Percentiles rank a stretch among this genome's conserved stretches.
These are phyloP conservation scores for Phorcus lineatus DNA, from an alignment of 2,888 invertebrate species.

Conservation along the genomic window DNA sequence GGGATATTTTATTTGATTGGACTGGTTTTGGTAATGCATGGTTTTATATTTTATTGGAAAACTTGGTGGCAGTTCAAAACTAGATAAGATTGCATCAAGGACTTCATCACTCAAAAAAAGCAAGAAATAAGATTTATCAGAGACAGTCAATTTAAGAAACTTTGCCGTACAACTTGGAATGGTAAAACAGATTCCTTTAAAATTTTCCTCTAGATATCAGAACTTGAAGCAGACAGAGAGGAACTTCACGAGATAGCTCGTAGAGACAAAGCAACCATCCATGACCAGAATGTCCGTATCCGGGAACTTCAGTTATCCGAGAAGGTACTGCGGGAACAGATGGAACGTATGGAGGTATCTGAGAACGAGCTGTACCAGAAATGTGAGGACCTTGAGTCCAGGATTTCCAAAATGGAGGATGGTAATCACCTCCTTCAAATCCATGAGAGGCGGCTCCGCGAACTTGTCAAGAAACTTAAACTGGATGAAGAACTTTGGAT, in stretches of 20 bases:
- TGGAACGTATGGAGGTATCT: slow-evolving; percentile 54
- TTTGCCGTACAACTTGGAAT: neutral
- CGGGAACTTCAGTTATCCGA: slow-evolving; percentile 66
- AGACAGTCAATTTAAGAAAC: too few relatives aligned
- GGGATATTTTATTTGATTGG: too few relatives aligned
- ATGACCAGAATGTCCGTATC: slow-evolving; percentile 69
- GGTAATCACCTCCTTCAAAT: slow-evolving; percentile 60
- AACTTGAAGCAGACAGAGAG: slow-evolving; percentile 70
- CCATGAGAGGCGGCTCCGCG: slow-evolving; percentile 59
- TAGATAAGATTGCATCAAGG: too few relatives aligned
- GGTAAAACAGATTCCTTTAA: neutral
- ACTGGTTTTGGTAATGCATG: too few relatives aligned
- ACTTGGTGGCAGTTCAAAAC: too few relatives aligned
- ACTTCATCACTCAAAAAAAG: too few relatives aligned
- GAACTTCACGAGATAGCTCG: slow-evolving; percentile 70
- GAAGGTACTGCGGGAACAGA: slow-evolving; percentile 66
- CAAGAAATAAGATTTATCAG: too few relatives aligned
- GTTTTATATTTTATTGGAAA: too few relatives aligned
- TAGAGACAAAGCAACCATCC: slow-evolving; percentile 70
- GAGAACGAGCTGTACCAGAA: slow-evolving; percentile 60
- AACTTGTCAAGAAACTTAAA: slow-evolving; percentile 61
- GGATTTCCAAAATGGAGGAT: slow-evolving; percentile 57
- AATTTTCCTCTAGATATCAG: slow-evolving; percentile 56
- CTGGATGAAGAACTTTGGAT: slow-evolving; percentile 63
- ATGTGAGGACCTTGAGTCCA: slow-evolving; percentile 61